Base-by-base conservation (phyloP, 1,140 invertebrate genomes). In the Drosophila pandora region DNA sequence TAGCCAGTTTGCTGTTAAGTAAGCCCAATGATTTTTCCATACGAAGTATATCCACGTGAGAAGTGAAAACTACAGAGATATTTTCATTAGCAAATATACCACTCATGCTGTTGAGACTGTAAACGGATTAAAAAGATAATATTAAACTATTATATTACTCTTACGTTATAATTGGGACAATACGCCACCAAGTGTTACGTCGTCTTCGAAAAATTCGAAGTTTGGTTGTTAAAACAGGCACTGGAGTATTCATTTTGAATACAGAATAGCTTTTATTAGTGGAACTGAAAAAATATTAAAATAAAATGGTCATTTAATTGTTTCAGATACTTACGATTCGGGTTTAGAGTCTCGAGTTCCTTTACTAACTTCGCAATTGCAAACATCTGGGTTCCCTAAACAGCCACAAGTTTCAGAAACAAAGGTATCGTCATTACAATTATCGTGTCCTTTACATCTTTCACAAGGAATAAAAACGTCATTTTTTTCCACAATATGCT, bases 181-280 rank as follows among this genome's bases (percentile, higher is more conserved):
- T 62, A 9, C 63, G 53, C 80, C 80, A 83, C 80, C 80, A 83
- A 6, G 76, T 76, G 6, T 64, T 72, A 6, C 59, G 67, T 0
- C 80, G 59, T 10, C 70, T 83, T 45, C 62, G 59, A 32, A 72
- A 83, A 34, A 83, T 37, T 13, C 72, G 41, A 2, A 83, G 39
- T 3, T 61, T 71, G 12, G 76, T 82, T n/a, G 55, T 17, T n/a
- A 83, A 30, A 52, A 57, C 76, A 7, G 80, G 71, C 12, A 71
- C 12, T 0, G 70, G 60, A 62, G 6, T 17, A 4, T 59, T 78
- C 8, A 83, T 60, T 13, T 72, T 79, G 5, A 64, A 79, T 1
- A 63, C 37, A 0, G 67, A 56, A 50, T 71, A 76, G 37, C 12
- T n/a, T 22, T 12, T 13, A 4, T 22, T 49, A 17, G 7, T 34